Base-by-base conservation (phyloP, 2,113 vertebrate species). In the Menura novaehollandiae region DNA sequence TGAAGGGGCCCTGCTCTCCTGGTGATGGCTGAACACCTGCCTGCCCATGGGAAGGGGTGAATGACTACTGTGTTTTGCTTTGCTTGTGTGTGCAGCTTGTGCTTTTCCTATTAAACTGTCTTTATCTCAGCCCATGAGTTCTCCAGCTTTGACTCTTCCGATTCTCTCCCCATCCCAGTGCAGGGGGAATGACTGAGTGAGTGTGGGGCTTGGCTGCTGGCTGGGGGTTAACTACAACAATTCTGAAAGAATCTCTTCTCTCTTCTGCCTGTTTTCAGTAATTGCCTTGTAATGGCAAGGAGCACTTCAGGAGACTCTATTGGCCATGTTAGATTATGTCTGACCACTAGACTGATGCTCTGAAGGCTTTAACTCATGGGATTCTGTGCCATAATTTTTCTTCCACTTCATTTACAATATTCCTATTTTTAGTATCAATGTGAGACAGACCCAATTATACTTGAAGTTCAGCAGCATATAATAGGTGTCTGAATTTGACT, bases 351-450 rank as follows among this genome's bases (percentile, higher is more conserved):
- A 95, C 89, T 95, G 92, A 72, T 95, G 68, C 64, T 92, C 89
- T 87, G 66, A 89, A 86, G 56, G 21, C 60, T 95, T 26, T 74
- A 92, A 74, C 68, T 93, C 94, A 74, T 32, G 47, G 60, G 35
- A 87, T 78, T 43, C 64, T 93, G 35, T 55, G 43, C 81, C 60
- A 84, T 96, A 86, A 84, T 91, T 92, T 90, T 93, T 92, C 86
- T 95, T 95, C 91, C 95, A 93, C 80, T 95, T 95, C 94, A 95
- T 97, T 95, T 95, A 87, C 89, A 96, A 56, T 92, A 93, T 79
- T 86, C 51, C 80, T 96, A 95, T 92, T 96, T 97, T 97, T 96
- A 95, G 89, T 44, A 86, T 47, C 86, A 92, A 63, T 21, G 3
- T 89, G 91, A 95, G 95, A 97, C 94, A 95, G 86, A 91, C 79